Percentiles rank a stretch among this genome's conserved stretches.
phyloP scores from a whole-genome alignment of 2,888 invertebrate species.

The Tortrix viridana region DNA sequence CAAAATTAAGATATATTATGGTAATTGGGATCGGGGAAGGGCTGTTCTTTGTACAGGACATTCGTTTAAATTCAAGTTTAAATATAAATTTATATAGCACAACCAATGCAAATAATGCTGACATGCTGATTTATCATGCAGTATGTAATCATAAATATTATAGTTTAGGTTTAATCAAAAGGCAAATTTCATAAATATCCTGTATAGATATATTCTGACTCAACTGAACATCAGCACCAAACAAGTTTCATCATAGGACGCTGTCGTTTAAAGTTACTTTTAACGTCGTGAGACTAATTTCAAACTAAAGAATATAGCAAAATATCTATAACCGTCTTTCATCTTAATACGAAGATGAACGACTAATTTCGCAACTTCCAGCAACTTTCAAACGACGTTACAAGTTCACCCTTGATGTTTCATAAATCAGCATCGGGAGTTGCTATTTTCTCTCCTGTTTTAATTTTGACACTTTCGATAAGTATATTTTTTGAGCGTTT shows the following conservation, averaged over 20 bases:
- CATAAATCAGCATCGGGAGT: constrained; percentile 32
- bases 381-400: constrained; percentile 36
- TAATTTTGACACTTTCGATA: constrained; percentile 24
- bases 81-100: too few relatives aligned
- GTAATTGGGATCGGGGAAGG: not conserved
- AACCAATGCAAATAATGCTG: too few relatives aligned
- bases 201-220: too few relatives aligned
- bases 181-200: too few relatives aligned
- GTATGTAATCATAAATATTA: too few relatives aligned
- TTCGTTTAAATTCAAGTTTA: not conserved
- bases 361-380: constrained; percentile 31
- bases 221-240: too few relatives aligned
- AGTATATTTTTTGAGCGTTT: constrained; percentile 6
- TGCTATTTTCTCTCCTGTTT: constrained; percentile 16
- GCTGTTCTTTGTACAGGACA: not conserved
- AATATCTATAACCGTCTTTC: constrained; percentile 31
- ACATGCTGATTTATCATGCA: too few relatives aligned
- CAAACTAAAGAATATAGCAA: constrained; percentile 18
- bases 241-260: not conserved
- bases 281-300: constrained; percentile 7
- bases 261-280: constrained; percentile 20
- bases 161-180: too few relatives aligned
- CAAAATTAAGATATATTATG: not conserved
- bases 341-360: constrained; percentile 36
- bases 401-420: constrained; percentile 35